Conservation (phyloP, 2,797 vertebrate species). For the Myotis myotis region DNA sequence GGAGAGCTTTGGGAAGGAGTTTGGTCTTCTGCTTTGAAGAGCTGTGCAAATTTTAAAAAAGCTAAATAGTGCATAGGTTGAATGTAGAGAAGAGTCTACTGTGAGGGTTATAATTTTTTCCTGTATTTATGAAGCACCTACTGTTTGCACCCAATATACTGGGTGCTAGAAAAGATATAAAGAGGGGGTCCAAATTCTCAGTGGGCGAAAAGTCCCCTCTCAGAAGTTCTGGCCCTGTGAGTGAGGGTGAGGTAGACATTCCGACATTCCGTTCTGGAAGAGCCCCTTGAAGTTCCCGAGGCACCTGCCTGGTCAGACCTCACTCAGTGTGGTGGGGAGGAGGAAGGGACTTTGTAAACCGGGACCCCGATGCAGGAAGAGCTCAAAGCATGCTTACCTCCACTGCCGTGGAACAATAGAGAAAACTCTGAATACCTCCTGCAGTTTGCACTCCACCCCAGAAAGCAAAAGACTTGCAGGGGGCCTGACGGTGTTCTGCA, state of each 20-base stretch:
- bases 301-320: background rate
- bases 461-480: background rate
- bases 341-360: rapidly evolving
- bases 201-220: rapidly evolving
- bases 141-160: background rate
- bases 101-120: rapidly evolving
- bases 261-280: rapidly evolving
- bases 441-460: background rate
- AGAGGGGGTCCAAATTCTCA: background rate
- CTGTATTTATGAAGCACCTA: background rate
- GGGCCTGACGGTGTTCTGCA: rapidly evolving
- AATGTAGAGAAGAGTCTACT: background rate
- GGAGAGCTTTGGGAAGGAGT: background rate
- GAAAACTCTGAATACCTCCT: background rate
- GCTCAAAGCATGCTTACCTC: background rate
- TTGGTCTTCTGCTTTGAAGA: background rate
- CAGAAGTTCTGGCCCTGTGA: background rate
- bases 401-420: background rate
- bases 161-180: background rate
- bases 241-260: background rate
- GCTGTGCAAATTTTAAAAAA: background rate
- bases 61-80: too few relatives aligned
- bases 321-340: rapidly evolving
- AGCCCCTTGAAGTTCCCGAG: too few relatives aligned
- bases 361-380: background rate